Evolutionary conservation across 2,888 invertebrate species (phyloP), one percentile per base, ranked within the genome.

Genomic region (Drosophila mimetica): DNA sequence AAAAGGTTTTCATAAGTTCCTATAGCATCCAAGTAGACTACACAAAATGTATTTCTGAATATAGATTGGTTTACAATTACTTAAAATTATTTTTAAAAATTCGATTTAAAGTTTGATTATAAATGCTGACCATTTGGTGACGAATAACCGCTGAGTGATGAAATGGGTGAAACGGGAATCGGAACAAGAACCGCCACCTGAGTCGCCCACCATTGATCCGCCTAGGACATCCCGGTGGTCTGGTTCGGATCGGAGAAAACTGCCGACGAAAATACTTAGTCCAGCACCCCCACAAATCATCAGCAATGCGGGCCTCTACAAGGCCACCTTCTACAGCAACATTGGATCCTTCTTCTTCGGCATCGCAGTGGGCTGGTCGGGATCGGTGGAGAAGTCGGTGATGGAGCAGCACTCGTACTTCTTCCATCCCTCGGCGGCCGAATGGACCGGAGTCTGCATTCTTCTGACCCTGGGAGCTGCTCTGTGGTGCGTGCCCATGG

Each of bases 301-400:
- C 13, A 44, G 20, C 48, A 39, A 44, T n/a, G 1, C 2, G n/a
- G 50, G 53, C 2, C 54, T 64, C n/a, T 79, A 52, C 47, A 0
- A 41, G 5, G 77, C 79, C 0, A 60, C 44, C 1, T 0, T 71
- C 1, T 20, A 64, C 4, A 61, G 74, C 55, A 61, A 64, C 22
- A 28, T 58, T 0, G 42, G 67, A 3, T 58, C 50, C 7, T 77
- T 77, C 6, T 51, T 71, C 6, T 69, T 77, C 22, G 77, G 77
- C 4, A 58, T 61, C 22, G 53, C 67, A 13, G 5, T 79, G 1
- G 67, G 67, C 22, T 77, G 77, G 77, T 20, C 48, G 1, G 25
- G 48, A 20, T 3, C 48, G 0, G 50, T 32, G 2, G 28, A 67
- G 20, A 3, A 8, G 0, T 8, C 4, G 6, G 7, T 55, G 0